Evolutionary conservation across 2,113 vertebrate species (phyloP).

Genomic region (Serilophus lunatus): DNA sequence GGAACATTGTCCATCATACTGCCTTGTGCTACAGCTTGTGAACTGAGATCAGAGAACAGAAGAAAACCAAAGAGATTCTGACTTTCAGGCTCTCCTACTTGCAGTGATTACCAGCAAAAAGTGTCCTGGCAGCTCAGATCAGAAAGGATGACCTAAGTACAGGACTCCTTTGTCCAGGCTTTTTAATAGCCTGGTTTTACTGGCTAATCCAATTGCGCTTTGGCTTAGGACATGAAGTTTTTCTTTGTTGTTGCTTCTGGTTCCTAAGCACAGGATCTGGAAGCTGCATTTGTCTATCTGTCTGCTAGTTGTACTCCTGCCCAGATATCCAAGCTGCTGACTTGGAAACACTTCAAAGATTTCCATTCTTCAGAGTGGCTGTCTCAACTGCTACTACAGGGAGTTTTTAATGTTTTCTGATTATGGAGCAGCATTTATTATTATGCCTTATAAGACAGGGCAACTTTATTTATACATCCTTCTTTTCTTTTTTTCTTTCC

Average conservation of each 20-base stretch:
- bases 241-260: slow-evolving; percentile 15
- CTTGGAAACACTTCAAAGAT: slow-evolving; percentile 48
- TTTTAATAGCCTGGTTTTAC: not conserved
- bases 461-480: not conserved
- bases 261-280: slow-evolving; percentile 36
- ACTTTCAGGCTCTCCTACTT: not conserved
- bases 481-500: not conserved
- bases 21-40: not conserved
- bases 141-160: not conserved
- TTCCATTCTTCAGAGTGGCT: slow-evolving; percentile 16
- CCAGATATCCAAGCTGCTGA: slow-evolving; percentile 23
- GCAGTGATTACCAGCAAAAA: not conserved
- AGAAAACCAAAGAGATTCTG: not conserved
- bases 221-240: not conserved
- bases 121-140: not conserved
- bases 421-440: not conserved
- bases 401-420: not conserved
- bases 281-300: slow-evolving; percentile 43
- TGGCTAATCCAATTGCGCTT: slow-evolving; percentile 29
- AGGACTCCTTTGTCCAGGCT: not conserved
- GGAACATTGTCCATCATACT: not conserved
- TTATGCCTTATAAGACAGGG: not conserved
- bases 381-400: not conserved
- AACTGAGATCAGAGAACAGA: not conserved
- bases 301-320: slow-evolving; percentile 27